A percentile compares a stretch with the other conserved stretches of the same genome.
These are phyloP conservation scores for Gouania willdenowi DNA, from an alignment of 2,797 vertebrate genomes.

Conservation along the genomic window DNA sequence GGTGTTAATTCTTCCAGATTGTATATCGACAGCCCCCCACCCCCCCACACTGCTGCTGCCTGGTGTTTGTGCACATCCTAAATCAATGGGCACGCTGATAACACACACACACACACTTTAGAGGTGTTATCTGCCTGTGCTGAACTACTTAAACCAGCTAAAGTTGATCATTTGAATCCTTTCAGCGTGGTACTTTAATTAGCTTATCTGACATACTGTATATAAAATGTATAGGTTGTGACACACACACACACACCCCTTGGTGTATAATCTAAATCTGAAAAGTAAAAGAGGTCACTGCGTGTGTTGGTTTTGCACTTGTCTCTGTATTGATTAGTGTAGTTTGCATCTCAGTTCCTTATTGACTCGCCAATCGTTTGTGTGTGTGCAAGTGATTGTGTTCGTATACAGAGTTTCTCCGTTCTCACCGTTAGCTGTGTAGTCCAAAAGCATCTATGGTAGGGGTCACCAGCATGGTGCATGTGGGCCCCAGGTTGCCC, in stretches of 20 bases:
- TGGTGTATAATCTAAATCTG: too few relatives aligned
- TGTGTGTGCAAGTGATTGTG: too few relatives aligned
- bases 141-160: background rate
- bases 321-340: constrained; percentile 18
- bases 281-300: too few relatives aligned
- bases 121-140: constrained; percentile 4
- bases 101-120: constrained; percentile 14
- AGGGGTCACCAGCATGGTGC: too few relatives aligned
- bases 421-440: too few relatives aligned
- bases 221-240: too few relatives aligned
- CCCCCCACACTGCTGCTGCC: background rate
- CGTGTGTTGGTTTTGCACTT: background rate
- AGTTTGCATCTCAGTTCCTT: constrained; percentile 19
- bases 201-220: too few relatives aligned
- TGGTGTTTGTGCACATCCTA: constrained; percentile 13
- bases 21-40: constrained; percentile 27
- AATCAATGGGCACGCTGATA: constrained; percentile 18
- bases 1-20: constrained; percentile 48
- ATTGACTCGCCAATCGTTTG: constrained; percentile 9
- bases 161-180: constrained; percentile 5
- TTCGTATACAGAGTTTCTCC: background rate
- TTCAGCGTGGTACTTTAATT: too few relatives aligned
- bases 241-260: background rate
- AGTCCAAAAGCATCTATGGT: too few relatives aligned
- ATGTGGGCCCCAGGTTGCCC: too few relatives aligned